Conservation (phyloP, 2,888 invertebrate species). For the Cheilosia pagana region DNA sequence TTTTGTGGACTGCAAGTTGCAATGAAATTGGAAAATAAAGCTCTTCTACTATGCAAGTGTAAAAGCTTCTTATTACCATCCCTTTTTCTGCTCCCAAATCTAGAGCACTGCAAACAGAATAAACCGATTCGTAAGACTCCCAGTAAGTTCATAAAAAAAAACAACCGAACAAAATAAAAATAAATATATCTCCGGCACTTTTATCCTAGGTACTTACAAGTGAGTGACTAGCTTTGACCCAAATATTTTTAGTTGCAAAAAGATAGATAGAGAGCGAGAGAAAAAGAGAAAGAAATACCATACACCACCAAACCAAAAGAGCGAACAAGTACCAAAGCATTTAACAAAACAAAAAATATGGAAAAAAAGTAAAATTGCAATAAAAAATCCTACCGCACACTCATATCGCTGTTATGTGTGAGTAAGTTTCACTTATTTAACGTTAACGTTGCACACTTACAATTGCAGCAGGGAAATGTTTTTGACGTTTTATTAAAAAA, state of each 20-base stretch:
- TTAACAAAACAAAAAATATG: slow-evolving; percentile 1
- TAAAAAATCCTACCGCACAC: slow-evolving; percentile 51
- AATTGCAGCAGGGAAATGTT: slow-evolving; percentile 59
- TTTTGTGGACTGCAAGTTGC: slow-evolving; percentile 67
- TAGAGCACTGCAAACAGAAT: slow-evolving; percentile 58
- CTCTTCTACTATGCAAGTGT: slow-evolving; percentile 31
- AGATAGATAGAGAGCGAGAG: slow-evolving; percentile 60
- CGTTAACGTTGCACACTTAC: slow-evolving; percentile 59
- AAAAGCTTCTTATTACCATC: slow-evolving; percentile 46
- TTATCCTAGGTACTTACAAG: slow-evolving; percentile 78
- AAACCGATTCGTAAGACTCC: slow-evolving; percentile 57
- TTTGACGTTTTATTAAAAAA: slow-evolving; percentile 52
- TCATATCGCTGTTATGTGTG: slow-evolving; percentile 46
- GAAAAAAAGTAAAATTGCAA: slow-evolving; percentile 25
- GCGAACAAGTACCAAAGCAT: neutral
- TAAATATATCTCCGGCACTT: slow-evolving; percentile 51
- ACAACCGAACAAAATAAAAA: slow-evolving; percentile 16
- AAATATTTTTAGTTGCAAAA: slow-evolving; percentile 79
- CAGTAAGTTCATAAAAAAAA: slow-evolving; percentile 53
- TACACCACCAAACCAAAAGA: slow-evolving; percentile 19
- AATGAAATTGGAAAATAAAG: slow-evolving; percentile 44
- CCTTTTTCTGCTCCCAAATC: slow-evolving; percentile 16
- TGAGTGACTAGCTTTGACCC: slow-evolving; percentile 83
- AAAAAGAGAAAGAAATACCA: slow-evolving; percentile 2
- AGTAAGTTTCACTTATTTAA: slow-evolving; percentile 60